Percentiles rank a stretch among this genome's conserved stretches.
Evolutionary conservation across 2,113 vertebrate genomes (phyloP).

Genomic region (Rhineura floridana): DNA sequence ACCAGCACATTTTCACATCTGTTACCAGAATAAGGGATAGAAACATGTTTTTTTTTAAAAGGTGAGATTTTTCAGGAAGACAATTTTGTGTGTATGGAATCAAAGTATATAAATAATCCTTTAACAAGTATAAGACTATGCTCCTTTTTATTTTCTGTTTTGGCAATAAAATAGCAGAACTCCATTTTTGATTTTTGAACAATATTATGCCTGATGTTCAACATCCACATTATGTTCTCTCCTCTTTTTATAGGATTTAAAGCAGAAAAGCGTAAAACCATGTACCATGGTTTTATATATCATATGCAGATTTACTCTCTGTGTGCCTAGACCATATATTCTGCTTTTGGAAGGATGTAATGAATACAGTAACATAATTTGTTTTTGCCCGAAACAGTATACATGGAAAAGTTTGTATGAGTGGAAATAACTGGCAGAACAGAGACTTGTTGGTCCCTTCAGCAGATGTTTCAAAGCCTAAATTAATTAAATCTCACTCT

Average conservation of each 20-base stretch:
- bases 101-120: not conserved
- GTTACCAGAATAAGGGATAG: not conserved
- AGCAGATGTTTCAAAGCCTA: not conserved
- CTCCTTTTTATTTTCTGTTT: not conserved
- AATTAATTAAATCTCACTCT: not conserved
- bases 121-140: not conserved
- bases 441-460: not conserved
- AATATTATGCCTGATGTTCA: not conserved
- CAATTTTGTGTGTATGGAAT: not conserved
- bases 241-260: not conserved
- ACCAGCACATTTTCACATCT: not conserved
- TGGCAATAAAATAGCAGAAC: not conserved
- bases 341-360: not conserved
- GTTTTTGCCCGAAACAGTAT: not conserved
- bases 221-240: not conserved
- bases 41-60: not conserved
- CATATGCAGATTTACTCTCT: not conserved
- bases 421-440: not conserved
- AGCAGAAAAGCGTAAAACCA: not conserved
- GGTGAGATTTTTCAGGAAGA: not conserved
- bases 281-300: not conserved
- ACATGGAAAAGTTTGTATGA: not conserved
- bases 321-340: accelerated
- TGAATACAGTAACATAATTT: not conserved
- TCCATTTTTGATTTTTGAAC: not conserved